Percentiles rank a stretch among this genome's conserved stretches.
These are phyloP conservation scores for Aleiodes alternator DNA, from an alignment of 2,888 invertebrate species.

Conservation along the genomic window DNA sequence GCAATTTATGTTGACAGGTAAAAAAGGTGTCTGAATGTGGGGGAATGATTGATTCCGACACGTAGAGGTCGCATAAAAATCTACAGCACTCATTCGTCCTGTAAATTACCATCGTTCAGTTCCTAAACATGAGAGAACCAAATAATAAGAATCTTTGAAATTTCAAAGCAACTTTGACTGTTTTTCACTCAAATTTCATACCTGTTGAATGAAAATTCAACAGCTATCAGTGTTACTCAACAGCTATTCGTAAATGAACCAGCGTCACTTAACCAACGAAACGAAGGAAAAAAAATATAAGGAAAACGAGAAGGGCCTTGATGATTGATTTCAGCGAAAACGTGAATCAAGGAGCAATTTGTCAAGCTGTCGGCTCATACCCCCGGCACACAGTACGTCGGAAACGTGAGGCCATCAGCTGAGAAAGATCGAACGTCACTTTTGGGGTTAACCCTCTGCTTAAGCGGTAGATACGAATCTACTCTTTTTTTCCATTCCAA, in stretches of 20 bases:
- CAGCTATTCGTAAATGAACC: not conserved
- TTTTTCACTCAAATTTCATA: not conserved
- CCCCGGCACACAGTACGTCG: slow-evolving; percentile 34
- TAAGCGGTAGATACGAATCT: slow-evolving; percentile 61
- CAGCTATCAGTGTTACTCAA: too few species aligned
- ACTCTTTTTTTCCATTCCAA: slow-evolving; percentile 15
- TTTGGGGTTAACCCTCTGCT: slow-evolving; percentile 49
- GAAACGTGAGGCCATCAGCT: slow-evolving; percentile 44
- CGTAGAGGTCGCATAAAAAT: not conserved
- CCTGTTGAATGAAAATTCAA: too few species aligned
- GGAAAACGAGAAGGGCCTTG: slow-evolving; percentile 37
- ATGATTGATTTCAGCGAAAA: slow-evolving; percentile 74
- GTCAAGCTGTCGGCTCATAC: slow-evolving; percentile 72
- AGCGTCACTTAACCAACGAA: not conserved
- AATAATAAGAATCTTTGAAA: not conserved
- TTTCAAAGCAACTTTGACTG: not conserved
- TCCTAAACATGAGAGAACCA: not conserved
- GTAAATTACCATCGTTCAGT: not conserved
- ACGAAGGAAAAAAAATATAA: not conserved
- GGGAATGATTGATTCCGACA: slow-evolving; percentile 23
- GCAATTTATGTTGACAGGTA: slow-evolving; percentile 26
- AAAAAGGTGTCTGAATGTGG: not conserved
- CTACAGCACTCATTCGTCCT: not conserved
- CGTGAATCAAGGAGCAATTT: slow-evolving; percentile 74
- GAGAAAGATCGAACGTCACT: slow-evolving; percentile 51